These are phyloP conservation scores for Intellagama lesueurii DNA, from an alignment of 2,797 vertebrate species.

Conservation along the genomic window DNA sequence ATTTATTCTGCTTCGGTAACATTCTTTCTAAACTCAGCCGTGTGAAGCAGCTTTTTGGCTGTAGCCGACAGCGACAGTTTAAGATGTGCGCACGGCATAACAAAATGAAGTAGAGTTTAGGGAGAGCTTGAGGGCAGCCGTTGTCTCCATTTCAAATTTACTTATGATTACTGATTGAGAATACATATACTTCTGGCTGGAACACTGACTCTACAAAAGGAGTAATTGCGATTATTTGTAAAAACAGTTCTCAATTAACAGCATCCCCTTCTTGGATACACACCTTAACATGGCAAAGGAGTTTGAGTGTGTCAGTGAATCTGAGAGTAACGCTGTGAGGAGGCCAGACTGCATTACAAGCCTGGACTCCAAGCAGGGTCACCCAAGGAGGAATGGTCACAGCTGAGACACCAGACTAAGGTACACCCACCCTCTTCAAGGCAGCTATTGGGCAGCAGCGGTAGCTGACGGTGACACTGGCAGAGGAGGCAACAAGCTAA, in stretches of 20 bases:
- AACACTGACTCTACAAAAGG: background rate
- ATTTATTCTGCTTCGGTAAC: conserved; percentile 27
- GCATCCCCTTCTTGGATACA: background rate
- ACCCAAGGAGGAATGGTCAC: no score
- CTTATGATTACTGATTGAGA: background rate
- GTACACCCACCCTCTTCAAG: no score
- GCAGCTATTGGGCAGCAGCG: no score
- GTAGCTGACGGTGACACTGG: no score
- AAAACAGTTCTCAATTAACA: background rate
- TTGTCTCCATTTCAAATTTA: background rate
- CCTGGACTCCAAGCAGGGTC: no score
- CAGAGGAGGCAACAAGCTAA: no score
- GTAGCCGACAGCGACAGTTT: background rate
- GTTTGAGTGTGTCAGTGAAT: no score
- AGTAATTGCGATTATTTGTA: background rate
- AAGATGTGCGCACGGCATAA: background rate
- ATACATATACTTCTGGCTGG: background rate
- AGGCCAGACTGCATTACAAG: no score
- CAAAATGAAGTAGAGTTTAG: background rate
- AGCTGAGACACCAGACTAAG: no score
- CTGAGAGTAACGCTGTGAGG: no score
- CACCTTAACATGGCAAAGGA: no score
- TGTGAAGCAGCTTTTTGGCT: conserved; percentile 7
- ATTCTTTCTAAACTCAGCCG: conserved; percentile 29
- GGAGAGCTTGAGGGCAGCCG: background rate